Evolutionary conservation across 2,797 vertebrate genomes (phyloP).

Genomic region (Potorous gilbertii): DNA sequence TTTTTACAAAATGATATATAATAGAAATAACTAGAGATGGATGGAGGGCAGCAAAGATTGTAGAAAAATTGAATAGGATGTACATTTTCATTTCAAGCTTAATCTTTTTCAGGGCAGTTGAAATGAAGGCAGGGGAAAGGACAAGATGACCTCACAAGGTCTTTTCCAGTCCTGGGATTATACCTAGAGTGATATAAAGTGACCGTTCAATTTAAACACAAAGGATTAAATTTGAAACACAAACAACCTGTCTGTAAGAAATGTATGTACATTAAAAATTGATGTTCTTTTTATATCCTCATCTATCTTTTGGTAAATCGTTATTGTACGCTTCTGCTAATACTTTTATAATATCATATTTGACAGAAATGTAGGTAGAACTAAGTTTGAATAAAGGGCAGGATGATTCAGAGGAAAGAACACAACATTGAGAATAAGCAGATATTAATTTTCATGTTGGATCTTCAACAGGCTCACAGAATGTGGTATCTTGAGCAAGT

Average conservation of each 20-base stretch:
- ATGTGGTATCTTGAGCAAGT: conserved; percentile 42
- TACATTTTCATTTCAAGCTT: conserved; percentile 51
- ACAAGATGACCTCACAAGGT: conserved; percentile 54
- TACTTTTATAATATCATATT: neutral
- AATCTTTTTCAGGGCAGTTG: conserved; percentile 58
- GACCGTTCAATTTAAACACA: conserved; percentile 16
- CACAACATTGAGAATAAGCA: neutral
- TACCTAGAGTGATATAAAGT: neutral
- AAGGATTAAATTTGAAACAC: conserved; percentile 18
- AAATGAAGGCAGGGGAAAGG: conserved; percentile 47
- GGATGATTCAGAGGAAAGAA: neutral
- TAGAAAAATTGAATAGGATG: conserved; percentile 43
- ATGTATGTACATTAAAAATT: neutral
- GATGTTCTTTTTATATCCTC: neutral
- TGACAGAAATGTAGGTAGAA: neutral
- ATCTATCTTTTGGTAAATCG: conserved; percentile 12
- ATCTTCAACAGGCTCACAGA: neutral
- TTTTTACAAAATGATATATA: conserved; percentile 57
- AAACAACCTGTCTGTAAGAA: neutral
- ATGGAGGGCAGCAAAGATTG: conserved; percentile 56
- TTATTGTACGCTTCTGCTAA: neutral
- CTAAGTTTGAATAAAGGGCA: conserved; percentile 41
- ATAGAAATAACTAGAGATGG: conserved; percentile 30
- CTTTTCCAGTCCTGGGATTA: conserved; percentile 30
- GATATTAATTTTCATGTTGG: neutral